Percentiles rank a stretch among this genome's conserved stretches.
Conservation (phyloP, 2,888 invertebrate genomes). For the Invenusta paracnida region DNA sequence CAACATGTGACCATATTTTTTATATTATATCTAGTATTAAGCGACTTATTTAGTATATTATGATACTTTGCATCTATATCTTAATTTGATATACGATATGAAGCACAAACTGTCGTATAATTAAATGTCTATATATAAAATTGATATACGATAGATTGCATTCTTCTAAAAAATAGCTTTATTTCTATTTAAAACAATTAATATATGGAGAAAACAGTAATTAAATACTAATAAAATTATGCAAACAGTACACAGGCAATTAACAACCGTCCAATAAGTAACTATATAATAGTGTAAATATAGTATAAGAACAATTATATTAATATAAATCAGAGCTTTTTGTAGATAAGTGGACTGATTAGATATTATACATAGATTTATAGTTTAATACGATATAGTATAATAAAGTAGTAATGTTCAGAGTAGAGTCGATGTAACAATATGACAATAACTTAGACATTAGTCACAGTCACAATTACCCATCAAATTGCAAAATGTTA, state of each 20-base stretch:
- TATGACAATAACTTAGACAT: too few species aligned
- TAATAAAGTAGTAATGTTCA: too few species aligned
- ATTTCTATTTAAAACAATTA: background rate
- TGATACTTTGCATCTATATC: background rate
- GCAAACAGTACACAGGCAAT: background rate
- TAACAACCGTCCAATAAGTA: too few species aligned
- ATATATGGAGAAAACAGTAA: background rate
- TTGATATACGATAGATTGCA: too few species aligned
- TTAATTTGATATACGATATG: too few species aligned
- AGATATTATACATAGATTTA: background rate
- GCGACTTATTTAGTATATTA: background rate
- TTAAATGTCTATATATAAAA: too few species aligned
- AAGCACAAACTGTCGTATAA: too few species aligned
- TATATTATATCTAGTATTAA: conserved; percentile 10
- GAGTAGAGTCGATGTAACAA: too few species aligned
- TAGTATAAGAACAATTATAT: background rate
- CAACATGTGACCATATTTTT: background rate
- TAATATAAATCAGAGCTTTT: background rate
- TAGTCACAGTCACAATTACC: too few species aligned
- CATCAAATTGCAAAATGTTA: too few species aligned
- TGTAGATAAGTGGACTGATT: background rate
- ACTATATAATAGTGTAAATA: too few species aligned
- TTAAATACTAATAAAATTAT: background rate
- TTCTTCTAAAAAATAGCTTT: background rate
- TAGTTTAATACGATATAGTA: too few species aligned